These are phyloP conservation scores for Pristiophorus japonicus DNA, from an alignment of 2,113 vertebrate genomes.

Conservation along the genomic window DNA sequence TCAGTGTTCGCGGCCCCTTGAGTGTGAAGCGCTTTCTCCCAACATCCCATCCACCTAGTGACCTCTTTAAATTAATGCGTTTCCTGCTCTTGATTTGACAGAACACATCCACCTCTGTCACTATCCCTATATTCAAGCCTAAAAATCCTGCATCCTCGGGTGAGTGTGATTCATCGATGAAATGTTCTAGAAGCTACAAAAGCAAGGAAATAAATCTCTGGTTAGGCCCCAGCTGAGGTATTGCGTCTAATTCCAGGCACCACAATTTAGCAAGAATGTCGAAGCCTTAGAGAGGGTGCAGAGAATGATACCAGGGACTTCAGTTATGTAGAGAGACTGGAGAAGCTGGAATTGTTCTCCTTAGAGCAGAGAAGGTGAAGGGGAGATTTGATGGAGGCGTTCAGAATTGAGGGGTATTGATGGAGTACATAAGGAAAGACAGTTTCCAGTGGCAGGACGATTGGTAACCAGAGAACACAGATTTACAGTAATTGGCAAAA, in stretches of 20 bases:
- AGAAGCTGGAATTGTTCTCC: not conserved
- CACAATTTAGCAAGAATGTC: not conserved
- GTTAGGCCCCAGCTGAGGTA: not conserved
- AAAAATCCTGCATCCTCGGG: not conserved
- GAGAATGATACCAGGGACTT: not conserved
- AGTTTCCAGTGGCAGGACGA: not conserved
- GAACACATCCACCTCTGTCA: not conserved
- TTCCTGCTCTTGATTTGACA: not conserved
- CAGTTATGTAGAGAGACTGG: not conserved
- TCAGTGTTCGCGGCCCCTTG: no score
- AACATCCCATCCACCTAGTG: not conserved
- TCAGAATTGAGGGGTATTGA: not conserved
- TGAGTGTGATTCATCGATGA: not conserved
- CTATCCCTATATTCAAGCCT: not conserved
- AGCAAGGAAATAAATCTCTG: constrained; percentile 6
- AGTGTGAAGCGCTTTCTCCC: not conserved
- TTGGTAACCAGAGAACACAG: not conserved
- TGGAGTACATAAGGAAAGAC: no score
- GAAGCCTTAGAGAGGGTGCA: not conserved
- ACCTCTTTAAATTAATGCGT: not conserved
- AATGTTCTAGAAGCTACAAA: not conserved
- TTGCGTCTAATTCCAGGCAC: not conserved
- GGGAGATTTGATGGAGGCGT: not conserved
- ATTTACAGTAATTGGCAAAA: not conserved
- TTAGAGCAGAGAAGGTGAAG: not conserved